Conservation (phyloP, 2,888 invertebrate genomes). For the Idaea biselata region DNA sequence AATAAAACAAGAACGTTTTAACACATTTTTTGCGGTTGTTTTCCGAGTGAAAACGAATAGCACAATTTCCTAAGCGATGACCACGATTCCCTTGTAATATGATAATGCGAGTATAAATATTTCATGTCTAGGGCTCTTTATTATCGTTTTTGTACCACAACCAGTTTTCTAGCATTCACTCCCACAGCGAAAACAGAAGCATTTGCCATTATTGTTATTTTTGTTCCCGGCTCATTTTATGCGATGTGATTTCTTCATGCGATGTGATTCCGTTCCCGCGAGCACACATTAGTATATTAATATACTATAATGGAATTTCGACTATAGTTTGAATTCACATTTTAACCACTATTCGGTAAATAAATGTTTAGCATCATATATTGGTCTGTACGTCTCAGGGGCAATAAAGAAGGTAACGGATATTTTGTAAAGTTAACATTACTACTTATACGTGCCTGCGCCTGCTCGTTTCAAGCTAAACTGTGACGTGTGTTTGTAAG, state of each 20-base stretch:
- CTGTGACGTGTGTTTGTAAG: conserved; percentile 63
- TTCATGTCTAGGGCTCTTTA: conserved; percentile 69
- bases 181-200: conserved; percentile 55
- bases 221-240: conserved; percentile 36
- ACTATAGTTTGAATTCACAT: not conserved
- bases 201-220: conserved; percentile 55
- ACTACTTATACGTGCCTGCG: conserved; percentile 59
- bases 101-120: conserved; percentile 78
- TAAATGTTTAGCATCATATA: not conserved
- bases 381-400: not conserved
- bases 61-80: conserved; percentile 75
- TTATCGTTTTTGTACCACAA: conserved; percentile 71
- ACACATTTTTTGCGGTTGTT: conserved; percentile 51
- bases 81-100: conserved; percentile 78
- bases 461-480: conserved; percentile 61
- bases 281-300: not conserved
- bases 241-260: conserved; percentile 21
- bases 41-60: conserved; percentile 72
- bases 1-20: conserved; percentile 12
- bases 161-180: conserved; percentile 63
- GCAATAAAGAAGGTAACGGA: conserved; percentile 21
- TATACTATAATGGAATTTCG: not conserved
- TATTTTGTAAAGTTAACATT: conserved; percentile 19
- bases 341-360: not conserved
- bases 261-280: conserved; percentile 19